Conservation (phyloP, 2,797 vertebrate genomes). For the Melanotaenia pygmaea region DNA sequence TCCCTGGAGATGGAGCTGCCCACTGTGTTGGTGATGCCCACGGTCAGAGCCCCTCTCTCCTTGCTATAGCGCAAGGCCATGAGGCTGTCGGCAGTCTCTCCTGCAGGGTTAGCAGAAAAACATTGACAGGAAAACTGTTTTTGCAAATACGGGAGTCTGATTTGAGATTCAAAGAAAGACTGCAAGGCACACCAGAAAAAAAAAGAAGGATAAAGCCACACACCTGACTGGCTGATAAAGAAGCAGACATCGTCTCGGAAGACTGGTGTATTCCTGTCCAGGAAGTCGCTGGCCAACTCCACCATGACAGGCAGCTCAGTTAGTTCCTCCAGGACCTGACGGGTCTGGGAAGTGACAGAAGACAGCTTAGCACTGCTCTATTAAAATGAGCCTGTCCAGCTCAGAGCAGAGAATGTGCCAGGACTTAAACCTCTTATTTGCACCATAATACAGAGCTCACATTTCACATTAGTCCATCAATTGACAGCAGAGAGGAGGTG, state of each 20-base stretch:
- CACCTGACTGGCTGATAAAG: conserved; percentile 99
- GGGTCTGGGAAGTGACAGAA: conserved; percentile 84
- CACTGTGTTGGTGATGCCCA: conserved; percentile 97
- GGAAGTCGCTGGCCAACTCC: conserved; percentile 96
- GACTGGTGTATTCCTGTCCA: conserved; percentile 98
- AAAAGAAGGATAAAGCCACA: neutral
- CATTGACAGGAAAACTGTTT: conserved; percentile 25
- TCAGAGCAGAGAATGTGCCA: conserved; percentile 6
- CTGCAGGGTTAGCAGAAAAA: conserved; percentile 69
- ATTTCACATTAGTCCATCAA: neutral
- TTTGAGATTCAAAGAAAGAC: conserved; percentile 25
- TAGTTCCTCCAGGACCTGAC: conserved; percentile 95
- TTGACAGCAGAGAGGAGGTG: neutral
- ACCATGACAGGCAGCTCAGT: conserved; percentile 98
- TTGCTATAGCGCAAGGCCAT: conserved; percentile 96
- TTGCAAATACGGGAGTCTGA: conserved; percentile 2
- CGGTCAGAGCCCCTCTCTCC: conserved; percentile 93
- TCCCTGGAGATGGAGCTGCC: conserved; percentile 98
- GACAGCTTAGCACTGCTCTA: conserved; percentile 28
- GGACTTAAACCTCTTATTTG: conserved; percentile 15
- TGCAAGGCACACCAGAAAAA: neutral
- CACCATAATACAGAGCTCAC: conserved; percentile 26
- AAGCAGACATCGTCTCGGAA: conserved; percentile 99
- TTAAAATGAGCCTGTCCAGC: conserved; percentile 25
- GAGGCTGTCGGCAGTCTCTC: conserved; percentile 96